Base-by-base conservation (phyloP, 2,797 vertebrate species). In the Microctenopoma stevenorrisi region DNA sequence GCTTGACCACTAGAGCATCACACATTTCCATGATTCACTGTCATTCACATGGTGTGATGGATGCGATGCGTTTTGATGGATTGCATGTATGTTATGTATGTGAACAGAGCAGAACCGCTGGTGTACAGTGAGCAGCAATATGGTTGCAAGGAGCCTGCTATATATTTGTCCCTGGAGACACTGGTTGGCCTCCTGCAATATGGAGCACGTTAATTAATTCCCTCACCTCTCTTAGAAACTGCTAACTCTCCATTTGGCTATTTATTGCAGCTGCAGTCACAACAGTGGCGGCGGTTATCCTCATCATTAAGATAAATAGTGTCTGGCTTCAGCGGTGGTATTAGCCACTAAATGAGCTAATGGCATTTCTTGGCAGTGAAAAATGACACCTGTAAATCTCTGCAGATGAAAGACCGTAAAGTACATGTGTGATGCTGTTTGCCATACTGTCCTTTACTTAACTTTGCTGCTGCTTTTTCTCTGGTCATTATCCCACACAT, bases 241-340 rank as follows among this genome's bases (percentile, higher is more conserved):
- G 30, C 9, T 30, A 28, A 64, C 48, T 44, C 70, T 53, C 3
- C 42, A 40, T 55, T 64, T 48, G 49, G 56, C 40, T 63, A 13
- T 65, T 44, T 63, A 67, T 57, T n/a, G 63, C 37, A 10, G 40
- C 44, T 38, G 22, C 15, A 55, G 55, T 67, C 51, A 55, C 49
- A 18, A 35, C 47, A 52, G 30, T 30, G 53, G 37, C 35, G 38
- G 51, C 43, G 58, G 52, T 51, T 15, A 37, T 49, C 30, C 59
- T 58, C 50, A 37, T 64, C 56, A 61, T 66, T 60, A 70, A 71
- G 57, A 76, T 50, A 28, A 53, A 76, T 66, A 25, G 37, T 30
- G 62, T 72, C 51, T 52, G 60, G 55, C 30, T 50, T 44, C 37
- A n/a, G 56, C 37, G 7, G 14, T 35, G 37, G 55, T 49, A 48